A percentile compares a stretch with the other conserved stretches of the same genome.
These are phyloP conservation scores for Oncorhynchus mykiss DNA, from an alignment of 2,113 vertebrate species.

Conservation along the genomic window DNA sequence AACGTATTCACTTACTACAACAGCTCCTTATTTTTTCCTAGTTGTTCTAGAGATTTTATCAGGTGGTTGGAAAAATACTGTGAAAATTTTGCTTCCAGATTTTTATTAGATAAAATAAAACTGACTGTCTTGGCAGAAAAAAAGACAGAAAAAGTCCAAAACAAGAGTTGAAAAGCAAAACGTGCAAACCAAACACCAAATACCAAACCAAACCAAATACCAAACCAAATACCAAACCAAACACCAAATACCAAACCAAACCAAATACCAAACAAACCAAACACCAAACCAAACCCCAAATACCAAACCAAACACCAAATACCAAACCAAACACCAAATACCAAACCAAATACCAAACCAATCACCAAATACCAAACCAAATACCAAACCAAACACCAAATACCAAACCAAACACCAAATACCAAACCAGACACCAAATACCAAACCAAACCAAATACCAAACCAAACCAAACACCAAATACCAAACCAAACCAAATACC, in stretches of 20 bases:
- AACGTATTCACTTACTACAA: constrained; percentile 75
- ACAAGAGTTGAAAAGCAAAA: constrained; percentile 54
- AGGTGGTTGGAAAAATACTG: constrained; percentile 84
- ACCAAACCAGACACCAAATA: no score
- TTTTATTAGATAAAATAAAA: constrained; percentile 77
- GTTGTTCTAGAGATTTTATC: constrained; percentile 84
- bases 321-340: no score
- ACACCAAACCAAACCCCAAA: no score
- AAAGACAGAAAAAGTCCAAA: constrained; percentile 71
- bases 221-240: no score
- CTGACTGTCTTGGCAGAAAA: constrained; percentile 64
- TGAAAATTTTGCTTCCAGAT: constrained; percentile 82
- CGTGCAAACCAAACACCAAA: constrained; percentile 71
- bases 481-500: not conserved
- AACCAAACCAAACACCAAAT: no score
- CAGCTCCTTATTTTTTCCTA: constrained; percentile 75
- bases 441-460: constrained; percentile 7
- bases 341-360: not conserved
- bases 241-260: constrained; percentile 2
- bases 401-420: no score
- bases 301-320: no score
- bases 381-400: no score
- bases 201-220: not conserved
- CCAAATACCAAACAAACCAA: no score
- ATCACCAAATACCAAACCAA: no score